These are phyloP conservation scores for Parapsyche elsis DNA, from an alignment of 1,140 invertebrate genomes.

Conservation along the genomic window DNA sequence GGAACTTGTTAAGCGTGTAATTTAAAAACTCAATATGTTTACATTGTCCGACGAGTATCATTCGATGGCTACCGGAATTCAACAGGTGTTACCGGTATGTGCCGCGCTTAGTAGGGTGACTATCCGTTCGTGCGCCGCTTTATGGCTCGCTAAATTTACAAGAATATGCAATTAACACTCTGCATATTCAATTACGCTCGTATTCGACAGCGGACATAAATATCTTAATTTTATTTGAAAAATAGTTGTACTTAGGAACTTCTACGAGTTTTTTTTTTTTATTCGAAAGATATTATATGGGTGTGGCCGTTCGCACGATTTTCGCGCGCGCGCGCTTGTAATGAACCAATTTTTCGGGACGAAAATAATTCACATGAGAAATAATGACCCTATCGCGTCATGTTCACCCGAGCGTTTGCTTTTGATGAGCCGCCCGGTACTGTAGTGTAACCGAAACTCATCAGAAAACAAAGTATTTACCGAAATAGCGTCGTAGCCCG, in stretches of 20 bases:
- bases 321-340: background rate
- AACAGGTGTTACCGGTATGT: conserved; percentile 27
- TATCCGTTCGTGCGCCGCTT: background rate
- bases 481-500: conserved; percentile 44
- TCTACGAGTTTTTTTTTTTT: too few relatives aligned
- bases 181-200: too few relatives aligned
- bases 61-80: conserved; percentile 31
- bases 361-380: background rate
- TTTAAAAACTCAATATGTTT: conserved; percentile 30
- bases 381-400: background rate
- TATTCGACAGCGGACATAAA: too few relatives aligned
- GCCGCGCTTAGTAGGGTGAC: background rate
- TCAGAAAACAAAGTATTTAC: conserved; percentile 53
- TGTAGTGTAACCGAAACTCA: conserved; percentile 53
- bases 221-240: too few relatives aligned
- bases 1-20: conserved; percentile 14
- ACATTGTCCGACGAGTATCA: conserved; percentile 32
- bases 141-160: background rate
- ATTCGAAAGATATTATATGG: too few relatives aligned
- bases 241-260: too few relatives aligned
- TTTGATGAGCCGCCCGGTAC: conserved; percentile 41
- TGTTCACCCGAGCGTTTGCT: conserved; percentile 33
- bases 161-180: background rate
- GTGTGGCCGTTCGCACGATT: background rate
- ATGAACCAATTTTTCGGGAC: background rate